Base-by-base conservation (phyloP, 1,140 invertebrate genomes). In the Pachypeltis micranthus region DNA sequence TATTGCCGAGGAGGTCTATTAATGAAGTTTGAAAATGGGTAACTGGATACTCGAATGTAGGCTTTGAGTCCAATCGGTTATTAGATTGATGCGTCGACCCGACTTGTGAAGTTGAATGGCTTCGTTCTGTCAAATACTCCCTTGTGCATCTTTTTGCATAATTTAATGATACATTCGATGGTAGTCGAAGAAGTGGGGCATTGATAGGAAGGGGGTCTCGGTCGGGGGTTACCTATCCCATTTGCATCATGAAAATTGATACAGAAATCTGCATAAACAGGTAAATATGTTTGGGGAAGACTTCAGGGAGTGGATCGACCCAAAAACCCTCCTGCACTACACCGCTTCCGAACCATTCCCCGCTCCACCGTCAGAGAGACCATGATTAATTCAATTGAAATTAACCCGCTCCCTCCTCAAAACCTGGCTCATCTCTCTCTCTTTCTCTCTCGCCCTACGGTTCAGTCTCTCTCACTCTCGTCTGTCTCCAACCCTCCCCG, bases 381-480 rank as follows among this genome's bases (percentile, higher is more conserved):
- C 47, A 51, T 51, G 47, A 51, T 51, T 51, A 51, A 51, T 51
- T 51, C 47, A 51, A 51, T 51, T 51, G 47, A 51, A 51, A 51
- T 51, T 51, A 51, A 51, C 47, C 47, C 34, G 34, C 7, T 7
- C 34, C 34, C 34, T n/a, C n/a, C n/a, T n/a, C n/a, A n/a, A n/a
- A n/a, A n/a, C n/a, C n/a, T n/a, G n/a, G n/a, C n/a, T n/a, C n/a
- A n/a, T n/a, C n/a, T n/a, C 34, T 10, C 7, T 7, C 31, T 39
- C 31, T 39, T 16, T 39, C 31, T 39, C 31, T 7, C 31, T 16
- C 31, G 16, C 16, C 31, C 31, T 16, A 16, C 31, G 31, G 7
- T 16, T 39, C 31, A 39, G n/a, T n/a, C n/a, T n/a, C n/a, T n/a
- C n/a, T n/a, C n/a, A n/a, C n/a, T n/a, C n/a, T n/a, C n/a, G n/a